These are phyloP conservation scores for Argentina silus DNA, from an alignment of 2,797 vertebrate genomes.

Conservation along the genomic window DNA sequence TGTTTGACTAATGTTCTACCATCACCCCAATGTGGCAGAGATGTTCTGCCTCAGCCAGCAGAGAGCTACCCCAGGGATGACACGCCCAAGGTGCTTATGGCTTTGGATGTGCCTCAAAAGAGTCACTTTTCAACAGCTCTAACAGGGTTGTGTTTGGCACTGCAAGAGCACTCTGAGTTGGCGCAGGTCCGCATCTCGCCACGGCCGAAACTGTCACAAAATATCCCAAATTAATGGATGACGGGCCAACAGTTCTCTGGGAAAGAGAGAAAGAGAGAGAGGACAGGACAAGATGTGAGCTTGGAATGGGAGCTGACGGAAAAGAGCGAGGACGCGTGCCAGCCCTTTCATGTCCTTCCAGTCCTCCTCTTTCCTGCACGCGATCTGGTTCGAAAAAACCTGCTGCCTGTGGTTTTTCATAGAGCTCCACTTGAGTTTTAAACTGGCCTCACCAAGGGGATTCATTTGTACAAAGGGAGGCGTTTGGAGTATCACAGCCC, in stretches of 20 bases:
- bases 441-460: slow-evolving; percentile 46
- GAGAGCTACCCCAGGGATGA: not conserved
- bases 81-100: slow-evolving; percentile 22
- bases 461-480: slow-evolving; percentile 65
- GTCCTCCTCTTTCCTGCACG: slow-evolving; percentile 35
- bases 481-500: slow-evolving; percentile 66
- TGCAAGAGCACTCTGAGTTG: slow-evolving; percentile 19
- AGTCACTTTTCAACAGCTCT: slow-evolving; percentile 20
- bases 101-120: not conserved
- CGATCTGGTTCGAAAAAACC: slow-evolving; percentile 54
- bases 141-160: slow-evolving; percentile 27
- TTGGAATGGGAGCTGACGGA: slow-evolving; percentile 29
- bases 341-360: slow-evolving; percentile 70
- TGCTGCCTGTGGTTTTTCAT: slow-evolving; percentile 55
- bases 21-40: not conserved
- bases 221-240: slow-evolving; percentile 51
- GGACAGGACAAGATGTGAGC: slow-evolving; percentile 8
- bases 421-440: slow-evolving; percentile 18
- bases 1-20: slow-evolving; percentile 20
- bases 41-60: not conserved
- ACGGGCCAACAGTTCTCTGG: slow-evolving; percentile 33
- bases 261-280: not conserved
- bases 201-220: slow-evolving; percentile 31
- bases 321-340: slow-evolving; percentile 28
- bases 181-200: slow-evolving; percentile 7